Base-by-base conservation (phyloP, 2,113 vertebrate genomes). In the Phodopus roborovskii region DNA sequence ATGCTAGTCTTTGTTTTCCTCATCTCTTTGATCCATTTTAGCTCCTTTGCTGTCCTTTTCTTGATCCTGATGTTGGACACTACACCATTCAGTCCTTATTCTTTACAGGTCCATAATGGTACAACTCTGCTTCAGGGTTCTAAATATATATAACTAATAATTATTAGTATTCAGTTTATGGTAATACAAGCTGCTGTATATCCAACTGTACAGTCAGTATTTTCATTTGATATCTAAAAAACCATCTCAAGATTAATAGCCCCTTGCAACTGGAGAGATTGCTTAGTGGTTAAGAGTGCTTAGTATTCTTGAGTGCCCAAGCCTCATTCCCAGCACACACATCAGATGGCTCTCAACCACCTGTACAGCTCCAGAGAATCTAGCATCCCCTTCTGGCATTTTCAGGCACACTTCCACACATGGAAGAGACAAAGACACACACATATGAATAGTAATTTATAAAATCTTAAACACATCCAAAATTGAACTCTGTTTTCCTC, bases 191-290 rank as follows among this genome's bases (percentile, higher is more conserved):
- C 5, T 93, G 70, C 26, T 92, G 64, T 33, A 86, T 7, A 8
- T 73, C 39, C 78, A 93, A 56, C 3, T 62, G 5, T 16, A 45
- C 70, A 91, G 39, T 92, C 50, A 58, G 39, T 75, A 77, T 75
- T 92, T 42, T 33, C 30, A 77, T 71, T 86, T 17, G 50, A 22
- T 64, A 24, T 70, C 48, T 86, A 81, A 88, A 93, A 93, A 94
- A 39, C 81, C 36, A 89, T 26, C 6, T 42, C 28, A 74, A 66
- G 70, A 15, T 93, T 89, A 89, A 11, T n/a, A 39, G n/a, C n/a
- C 70, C 19, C n/a, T n/a, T 73, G 70, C n/a, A 73, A 17, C 36
- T 39, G n/a, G 16, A 39, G 70, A 73, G 17, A 73, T 5, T 73
- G 70, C 8, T 73, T n/a, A 39, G 70, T 20, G 70, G 70, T 39